Conservation (phyloP, 1,140 invertebrate species). For the Drosophila oshimai region DNA sequence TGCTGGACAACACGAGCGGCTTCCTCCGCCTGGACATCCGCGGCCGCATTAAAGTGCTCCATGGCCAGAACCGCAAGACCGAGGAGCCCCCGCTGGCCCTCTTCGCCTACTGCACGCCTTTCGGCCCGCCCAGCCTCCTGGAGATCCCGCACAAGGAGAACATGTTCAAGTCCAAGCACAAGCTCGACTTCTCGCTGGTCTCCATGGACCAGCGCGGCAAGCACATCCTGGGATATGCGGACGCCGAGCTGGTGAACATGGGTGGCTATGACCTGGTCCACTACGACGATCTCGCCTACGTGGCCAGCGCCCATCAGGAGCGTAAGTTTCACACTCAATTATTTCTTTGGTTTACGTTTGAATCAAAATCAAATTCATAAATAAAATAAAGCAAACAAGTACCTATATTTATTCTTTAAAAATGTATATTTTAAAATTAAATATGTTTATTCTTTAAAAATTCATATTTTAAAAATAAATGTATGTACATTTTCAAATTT, state of each 20-base stretch:
- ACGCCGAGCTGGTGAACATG: constrained; percentile 94
- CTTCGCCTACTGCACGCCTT: constrained; percentile 98
- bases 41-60: constrained; percentile 96
- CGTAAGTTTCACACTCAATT: too few species aligned
- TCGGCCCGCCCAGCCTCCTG: constrained; percentile 95
- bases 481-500: too few species aligned
- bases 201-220: constrained; percentile 99
- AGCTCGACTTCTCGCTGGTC: constrained; percentile 96
- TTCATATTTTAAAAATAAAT: too few species aligned
- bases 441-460: too few species aligned
- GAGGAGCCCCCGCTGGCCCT: constrained; percentile 96
- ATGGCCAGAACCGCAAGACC: constrained; percentile 97
- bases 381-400: too few species aligned
- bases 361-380: too few species aligned
- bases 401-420: too few species aligned
- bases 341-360: too few species aligned
- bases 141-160: constrained; percentile 97
- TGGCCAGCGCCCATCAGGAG: constrained; percentile 99
- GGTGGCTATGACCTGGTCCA: constrained; percentile 98
- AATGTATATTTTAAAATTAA: too few species aligned
- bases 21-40: constrained; percentile 99
- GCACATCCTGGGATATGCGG: constrained; percentile 96
- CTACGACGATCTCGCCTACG: constrained; percentile 97
- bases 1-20: constrained; percentile 99
- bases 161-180: constrained; percentile 99